A percentile compares a stretch with the other conserved stretches of the same genome.
Conservation (phyloP, 2,797 vertebrate genomes). For the Spinus olivaceus region DNA sequence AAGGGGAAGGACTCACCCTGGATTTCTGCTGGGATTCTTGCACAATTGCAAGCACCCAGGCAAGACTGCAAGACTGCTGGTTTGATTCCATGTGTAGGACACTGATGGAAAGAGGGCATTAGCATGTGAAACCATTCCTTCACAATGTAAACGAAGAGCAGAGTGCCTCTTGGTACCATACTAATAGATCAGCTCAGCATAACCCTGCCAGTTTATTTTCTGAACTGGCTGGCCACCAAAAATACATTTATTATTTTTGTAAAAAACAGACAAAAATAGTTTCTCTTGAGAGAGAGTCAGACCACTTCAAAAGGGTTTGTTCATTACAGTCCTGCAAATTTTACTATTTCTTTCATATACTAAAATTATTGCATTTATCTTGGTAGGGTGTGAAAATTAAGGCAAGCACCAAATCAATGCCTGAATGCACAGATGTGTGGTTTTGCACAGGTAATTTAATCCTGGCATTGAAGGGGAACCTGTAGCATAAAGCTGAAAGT, state of each 20-base stretch:
- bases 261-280: neutral
- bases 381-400: neutral
- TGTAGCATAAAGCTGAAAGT: neutral
- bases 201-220: neutral
- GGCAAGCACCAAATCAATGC: neutral
- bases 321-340: neutral
- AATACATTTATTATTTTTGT: neutral
- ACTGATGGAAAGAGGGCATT: neutral
- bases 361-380: neutral
- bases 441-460: neutral
- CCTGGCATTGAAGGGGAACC: neutral
- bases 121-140: slow-evolving; percentile 7
- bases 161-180: neutral
- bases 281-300: neutral
- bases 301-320: neutral
- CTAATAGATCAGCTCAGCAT: neutral
- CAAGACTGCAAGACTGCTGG: neutral
- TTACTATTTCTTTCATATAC: neutral
- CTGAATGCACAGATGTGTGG: neutral
- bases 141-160: neutral
- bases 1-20: neutral
- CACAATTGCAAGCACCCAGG: neutral
- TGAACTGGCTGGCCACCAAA: neutral
- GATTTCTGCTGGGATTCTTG: neutral
- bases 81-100: neutral